phyloP scores from a whole-genome alignment of 1,140 invertebrate species.

The Drosophila truncata region DNA sequence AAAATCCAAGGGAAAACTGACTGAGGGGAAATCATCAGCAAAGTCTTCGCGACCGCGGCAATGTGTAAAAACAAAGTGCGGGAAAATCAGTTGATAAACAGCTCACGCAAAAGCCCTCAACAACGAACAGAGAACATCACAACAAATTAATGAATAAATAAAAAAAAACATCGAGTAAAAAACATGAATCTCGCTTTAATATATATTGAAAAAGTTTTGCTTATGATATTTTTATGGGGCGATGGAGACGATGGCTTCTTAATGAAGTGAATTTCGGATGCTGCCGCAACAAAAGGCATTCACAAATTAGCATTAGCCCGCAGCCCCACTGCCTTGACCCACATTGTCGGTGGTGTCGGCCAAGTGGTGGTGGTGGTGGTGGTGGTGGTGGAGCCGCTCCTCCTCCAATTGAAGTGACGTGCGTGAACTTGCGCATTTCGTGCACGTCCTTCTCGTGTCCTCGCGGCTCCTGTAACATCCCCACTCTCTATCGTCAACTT shows the following conservation, averaged over 20 bases:
- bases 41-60: slow-evolving; percentile 33
- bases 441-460: slow-evolving; percentile 65
- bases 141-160: slow-evolving; percentile 38
- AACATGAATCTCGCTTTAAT: slow-evolving; percentile 54
- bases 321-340: slow-evolving; percentile 45
- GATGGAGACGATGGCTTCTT: slow-evolving; percentile 40
- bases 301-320: slow-evolving; percentile 63
- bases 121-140: slow-evolving; percentile 13
- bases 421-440: slow-evolving; percentile 74
- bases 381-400: neutral
- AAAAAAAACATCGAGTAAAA: slow-evolving; percentile 52
- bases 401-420: slow-evolving; percentile 61
- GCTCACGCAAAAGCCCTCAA: slow-evolving; percentile 46
- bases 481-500: neutral
- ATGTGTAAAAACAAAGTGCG: slow-evolving; percentile 6
- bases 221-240: slow-evolving; percentile 44
- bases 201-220: slow-evolving; percentile 74
- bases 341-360: slow-evolving; percentile 30
- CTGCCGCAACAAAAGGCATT: slow-evolving; percentile 58
- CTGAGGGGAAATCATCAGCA: slow-evolving; percentile 18
- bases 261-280: slow-evolving; percentile 55
- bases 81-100: slow-evolving; percentile 46
- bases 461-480: slow-evolving; percentile 38
- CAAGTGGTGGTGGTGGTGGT: slow-evolving; percentile 11
- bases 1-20: neutral